phyloP scores from a whole-genome alignment of 2,113 vertebrate species.

The Puffinus mauretanicus region DNA sequence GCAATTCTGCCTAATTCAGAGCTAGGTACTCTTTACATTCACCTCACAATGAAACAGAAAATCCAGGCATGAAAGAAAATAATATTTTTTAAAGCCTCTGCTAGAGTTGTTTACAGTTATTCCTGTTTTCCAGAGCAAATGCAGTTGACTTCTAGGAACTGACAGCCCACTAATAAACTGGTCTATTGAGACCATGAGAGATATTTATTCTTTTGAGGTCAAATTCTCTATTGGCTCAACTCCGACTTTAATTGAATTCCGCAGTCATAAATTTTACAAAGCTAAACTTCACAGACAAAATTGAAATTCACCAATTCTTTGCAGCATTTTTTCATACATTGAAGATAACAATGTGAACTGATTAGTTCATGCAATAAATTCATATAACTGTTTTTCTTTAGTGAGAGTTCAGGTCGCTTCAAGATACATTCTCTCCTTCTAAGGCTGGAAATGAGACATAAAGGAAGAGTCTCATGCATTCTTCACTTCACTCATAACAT shows the following conservation, averaged over 20 bases:
- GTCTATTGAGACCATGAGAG: not conserved
- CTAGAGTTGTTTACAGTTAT: not conserved
- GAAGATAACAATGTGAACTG: not conserved
- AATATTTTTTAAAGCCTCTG: not conserved
- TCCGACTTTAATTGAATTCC: not conserved
- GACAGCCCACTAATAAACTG: not conserved
- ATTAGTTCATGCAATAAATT: not conserved
- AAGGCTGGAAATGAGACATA: not conserved
- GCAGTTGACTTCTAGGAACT: not conserved
- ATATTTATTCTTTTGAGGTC: not conserved
- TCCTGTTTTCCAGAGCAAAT: not conserved
- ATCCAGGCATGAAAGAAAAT: not conserved
- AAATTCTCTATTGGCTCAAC: not conserved
- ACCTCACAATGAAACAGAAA: not conserved
- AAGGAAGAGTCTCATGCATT: not conserved
- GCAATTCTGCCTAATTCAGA: not conserved
- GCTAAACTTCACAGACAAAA: not conserved
- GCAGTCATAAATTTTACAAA: not conserved
- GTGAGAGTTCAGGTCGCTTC: not conserved
- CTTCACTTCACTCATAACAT: not conserved
- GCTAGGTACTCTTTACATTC: not conserved
- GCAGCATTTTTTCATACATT: not conserved
- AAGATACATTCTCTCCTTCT: not conserved
- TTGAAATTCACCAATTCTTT: not conserved
- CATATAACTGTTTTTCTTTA: not conserved